Base-by-base conservation (phyloP, 2,797 vertebrate species). In the Amphiprion clarkii region DNA sequence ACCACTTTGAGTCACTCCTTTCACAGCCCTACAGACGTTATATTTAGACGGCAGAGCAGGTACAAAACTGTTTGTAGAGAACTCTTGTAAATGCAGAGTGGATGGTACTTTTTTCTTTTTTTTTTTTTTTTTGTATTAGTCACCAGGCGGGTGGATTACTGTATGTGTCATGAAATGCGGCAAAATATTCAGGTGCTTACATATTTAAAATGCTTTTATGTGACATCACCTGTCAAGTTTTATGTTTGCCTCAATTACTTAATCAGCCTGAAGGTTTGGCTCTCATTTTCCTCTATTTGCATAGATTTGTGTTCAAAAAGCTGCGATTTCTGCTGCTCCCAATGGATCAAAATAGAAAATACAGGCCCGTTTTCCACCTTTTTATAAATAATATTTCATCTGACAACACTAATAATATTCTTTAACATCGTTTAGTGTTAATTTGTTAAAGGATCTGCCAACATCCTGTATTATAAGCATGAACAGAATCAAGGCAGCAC, bases 1-100 rank as follows among this genome's bases (percentile, higher is more conserved):
- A 63, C 79, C 21, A 64, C 76, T 82, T 87, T 85, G 80, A 87
- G 67, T 87, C 85, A 82, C 71, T 66, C 54, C 66, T 84, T 75
- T 78, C 57, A 39, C 72, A 48, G 59, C 66, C 74, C 55, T 71
- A 81, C 68, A 59, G 14, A 61, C 3, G 3, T 79, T 91, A 87
- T 88, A 85, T 91, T 85, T 88, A 88, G 82, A 73, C 1, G 21
- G 63, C 23, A 9, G 66, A 66, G 68, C 78, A 81, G 54, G 72
- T 78, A 82, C 49, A 62, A 79, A 87, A 77, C 69, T 25, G 56
- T 67, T 53, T 66, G 62, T 48, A 48, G 71, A 67, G 74, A 75
- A 59, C 74, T 58, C 79, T 87, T 76, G 65, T 78, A 74, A 76
- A 84, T 63, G 64, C 71, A 65, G 71, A 77, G 69, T 59, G 53